Evolutionary conservation across 1,140 invertebrate species (phyloP), one percentile per base, ranked within the genome.

Genomic region (Aphelinus certus): DNA sequence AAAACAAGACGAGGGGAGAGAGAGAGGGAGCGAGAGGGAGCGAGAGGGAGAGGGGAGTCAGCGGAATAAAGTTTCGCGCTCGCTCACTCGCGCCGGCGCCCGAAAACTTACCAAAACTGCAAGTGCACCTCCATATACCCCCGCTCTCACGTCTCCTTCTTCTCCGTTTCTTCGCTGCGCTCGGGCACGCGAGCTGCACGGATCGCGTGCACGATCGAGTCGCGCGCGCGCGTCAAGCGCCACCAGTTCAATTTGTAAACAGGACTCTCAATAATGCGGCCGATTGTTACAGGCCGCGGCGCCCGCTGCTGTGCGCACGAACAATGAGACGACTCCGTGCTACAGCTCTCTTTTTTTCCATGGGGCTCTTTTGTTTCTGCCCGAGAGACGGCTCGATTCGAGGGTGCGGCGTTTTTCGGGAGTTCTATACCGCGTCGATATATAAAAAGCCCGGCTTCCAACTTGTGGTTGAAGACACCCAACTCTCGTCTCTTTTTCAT

Each of bases 171-270:
- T 3, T 60, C 26, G 58, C 58, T 10, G 58, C 49, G 2, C 49
- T 42, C 60, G 47, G 48, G 9, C 2, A 7, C 7, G 0, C 5
- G 3, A n/a, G 48, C n/a, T 6, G 51, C 57, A 57, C 66, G n/a
- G 57, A 62, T 42, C 53, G 42, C 60, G 60, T 51, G 48, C 51
- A 68, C 68, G 76, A 69, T 75, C 73, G 76, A 76, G 64, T 74
- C 26, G 51, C 6, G 49, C 51, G 53, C 64, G 46, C 55, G 7
- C 58, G n/a, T 55, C 47, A 51, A 4, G 4, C 58, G 26, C 60
- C 47, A 57, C 64, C 75, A 77, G 70, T 81, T 79, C 79, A 79
- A 81, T 81, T 81, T 79, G 81, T 81, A 83, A 83, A 83, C 81
- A 83, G 80, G 77, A 79, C 79, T 80, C 77, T 81, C 79, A 80